phyloP scores from a whole-genome alignment of 2,113 vertebrate genomes.

The Noturus placidus region DNA sequence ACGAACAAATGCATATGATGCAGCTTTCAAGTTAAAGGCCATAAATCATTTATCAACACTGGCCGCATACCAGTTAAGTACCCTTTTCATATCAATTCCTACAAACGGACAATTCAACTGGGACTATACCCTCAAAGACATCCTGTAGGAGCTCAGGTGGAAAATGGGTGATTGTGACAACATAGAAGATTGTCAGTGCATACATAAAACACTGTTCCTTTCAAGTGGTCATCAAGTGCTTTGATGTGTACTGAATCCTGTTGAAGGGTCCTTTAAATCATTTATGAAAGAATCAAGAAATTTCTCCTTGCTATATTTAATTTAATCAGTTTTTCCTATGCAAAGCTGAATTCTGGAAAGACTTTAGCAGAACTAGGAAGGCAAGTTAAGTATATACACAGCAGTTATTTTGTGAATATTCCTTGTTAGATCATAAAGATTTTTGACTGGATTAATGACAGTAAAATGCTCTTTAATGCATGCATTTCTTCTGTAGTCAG shows the following conservation, averaged over 20 bases:
- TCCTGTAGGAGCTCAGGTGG: constrained; percentile 29
- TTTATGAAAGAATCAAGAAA: constrained; percentile 48
- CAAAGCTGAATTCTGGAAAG: not conserved
- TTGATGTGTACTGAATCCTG: not conserved
- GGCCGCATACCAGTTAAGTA: too few species aligned
- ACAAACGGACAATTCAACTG: constrained; percentile 18
- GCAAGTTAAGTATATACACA: not conserved
- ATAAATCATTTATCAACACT: too few species aligned
- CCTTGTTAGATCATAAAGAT: not conserved
- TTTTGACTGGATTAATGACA: too few species aligned
- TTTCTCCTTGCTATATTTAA: constrained; percentile 35
- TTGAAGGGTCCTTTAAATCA: constrained; percentile 31
- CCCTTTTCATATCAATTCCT: constrained; percentile 23
- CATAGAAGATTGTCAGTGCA: constrained; percentile 49
- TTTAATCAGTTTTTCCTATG: constrained; percentile 45
- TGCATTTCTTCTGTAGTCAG: too few species aligned
- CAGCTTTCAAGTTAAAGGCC: too few species aligned
- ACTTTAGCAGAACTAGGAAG: not conserved
- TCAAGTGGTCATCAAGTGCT: not conserved
- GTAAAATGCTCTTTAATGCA: too few species aligned
- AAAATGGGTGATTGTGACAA: constrained; percentile 18
- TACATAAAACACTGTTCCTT: constrained; percentile 41
- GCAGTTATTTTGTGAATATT: not conserved
- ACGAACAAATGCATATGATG: too few species aligned
- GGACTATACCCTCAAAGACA: not conserved